Base-by-base conservation (phyloP, 2,888 invertebrate genomes). In the Gnatocerus cornutus region DNA sequence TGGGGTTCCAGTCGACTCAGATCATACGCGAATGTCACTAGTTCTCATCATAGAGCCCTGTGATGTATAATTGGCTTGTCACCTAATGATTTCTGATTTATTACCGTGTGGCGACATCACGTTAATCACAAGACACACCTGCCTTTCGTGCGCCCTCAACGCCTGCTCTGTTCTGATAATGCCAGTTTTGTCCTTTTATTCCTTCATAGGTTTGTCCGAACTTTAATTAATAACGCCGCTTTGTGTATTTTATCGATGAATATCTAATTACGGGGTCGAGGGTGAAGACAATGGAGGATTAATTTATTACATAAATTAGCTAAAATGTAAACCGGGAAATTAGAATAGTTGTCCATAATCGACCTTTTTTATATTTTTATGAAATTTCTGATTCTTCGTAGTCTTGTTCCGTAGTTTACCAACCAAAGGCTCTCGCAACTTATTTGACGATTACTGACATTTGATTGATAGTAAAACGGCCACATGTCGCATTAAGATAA, bases 21-120 rank as follows among this genome's bases (percentile, higher is more conserved):
- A 78, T 77, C 77, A 76, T 77, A 74, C 74, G 74, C 73, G 71
- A 77, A 74, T 75, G 77, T 75, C 76, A 76, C 76, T 76, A 74
- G 76, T 73, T 69, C 76, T 74, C 78, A 74, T 77, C 76, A 46
- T 74, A 71, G 53, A 69, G 67, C 72, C 75, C 70, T 75, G 71
- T 77, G 76, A 77, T 77, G 77, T 76, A 76, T 79, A 79, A 80
- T 79, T 80, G 78, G 79, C 77, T 78, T 78, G 79, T 80, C 79
- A 78, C 78, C 75, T 80, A 80, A 80, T 80, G 78, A 80, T 79
- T 77, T 76, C 79, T 79, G 78, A 80, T 80, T 80, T 80, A 80
- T 80, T 76, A 72, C 76, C 69, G 71, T 73, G 68, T 71, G 71
- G 75, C 75, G 73, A 76, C 76, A 73, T 69, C 67, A 68, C 76